Evolutionary conservation across 2,113 vertebrate species (phyloP).

Genomic region (Zapornia atra): DNA sequence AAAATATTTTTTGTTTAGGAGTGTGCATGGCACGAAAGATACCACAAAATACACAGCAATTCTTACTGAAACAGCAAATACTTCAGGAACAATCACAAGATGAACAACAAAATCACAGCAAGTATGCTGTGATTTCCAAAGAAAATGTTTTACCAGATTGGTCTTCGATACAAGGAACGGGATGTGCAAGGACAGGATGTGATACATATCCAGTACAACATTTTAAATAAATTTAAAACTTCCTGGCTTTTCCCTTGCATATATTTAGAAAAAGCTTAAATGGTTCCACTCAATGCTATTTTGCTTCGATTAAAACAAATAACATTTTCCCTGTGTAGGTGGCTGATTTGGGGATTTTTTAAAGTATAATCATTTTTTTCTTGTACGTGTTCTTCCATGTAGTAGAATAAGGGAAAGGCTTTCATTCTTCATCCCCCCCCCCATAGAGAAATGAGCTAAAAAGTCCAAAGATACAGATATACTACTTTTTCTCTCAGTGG

Average conservation of each 20-base stretch:
- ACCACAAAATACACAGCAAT: background rate
- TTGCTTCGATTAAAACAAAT: slow-evolving; percentile 1
- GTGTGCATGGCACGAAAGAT: background rate
- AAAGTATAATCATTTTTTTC: background rate
- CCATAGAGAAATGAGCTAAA: background rate
- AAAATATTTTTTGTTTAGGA: background rate
- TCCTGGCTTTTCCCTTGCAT: slow-evolving; percentile 11
- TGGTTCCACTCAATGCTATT: background rate
- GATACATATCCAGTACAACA: background rate
- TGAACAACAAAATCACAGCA: background rate
- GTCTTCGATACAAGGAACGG: slow-evolving; percentile 12
- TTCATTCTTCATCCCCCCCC: background rate
- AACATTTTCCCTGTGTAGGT: background rate
- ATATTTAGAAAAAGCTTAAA: slow-evolving; percentile 23
- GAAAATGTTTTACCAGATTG: slow-evolving; percentile 31
- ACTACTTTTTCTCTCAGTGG: background rate
- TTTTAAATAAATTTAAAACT: slow-evolving; percentile 27
- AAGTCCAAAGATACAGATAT: background rate
- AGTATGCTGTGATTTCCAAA: background rate
- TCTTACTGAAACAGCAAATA: background rate
- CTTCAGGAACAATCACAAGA: background rate
- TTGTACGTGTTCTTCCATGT: background rate
- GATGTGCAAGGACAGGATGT: slow-evolving; percentile 19
- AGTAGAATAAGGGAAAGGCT: background rate
- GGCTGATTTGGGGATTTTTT: background rate